phyloP scores from a whole-genome alignment of 2,113 vertebrate species.

The Herpetotheres cachinnans region DNA sequence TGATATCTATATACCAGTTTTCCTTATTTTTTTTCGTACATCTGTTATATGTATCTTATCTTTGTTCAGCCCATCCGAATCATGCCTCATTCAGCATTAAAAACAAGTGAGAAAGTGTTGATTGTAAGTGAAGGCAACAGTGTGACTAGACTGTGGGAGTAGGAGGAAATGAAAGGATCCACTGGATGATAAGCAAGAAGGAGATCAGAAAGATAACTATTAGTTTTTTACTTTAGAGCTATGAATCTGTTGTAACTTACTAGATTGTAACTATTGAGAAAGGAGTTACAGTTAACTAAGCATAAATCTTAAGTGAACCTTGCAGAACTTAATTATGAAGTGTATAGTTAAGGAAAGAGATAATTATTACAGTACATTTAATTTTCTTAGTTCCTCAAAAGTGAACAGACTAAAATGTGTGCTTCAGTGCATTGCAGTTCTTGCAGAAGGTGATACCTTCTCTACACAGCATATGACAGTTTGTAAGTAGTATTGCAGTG shows the following conservation, averaged over 20 bases:
- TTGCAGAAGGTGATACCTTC: not conserved
- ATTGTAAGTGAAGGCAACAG: not conserved
- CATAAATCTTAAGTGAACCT: not conserved
- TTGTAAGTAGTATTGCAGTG: not conserved
- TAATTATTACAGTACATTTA: not conserved
- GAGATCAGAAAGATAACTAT: not conserved
- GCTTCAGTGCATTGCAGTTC: not conserved
- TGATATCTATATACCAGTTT: not conserved
- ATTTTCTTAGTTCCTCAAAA: not conserved
- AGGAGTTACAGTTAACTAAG: not conserved
- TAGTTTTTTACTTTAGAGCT: not conserved
- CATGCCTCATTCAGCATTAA: not conserved
- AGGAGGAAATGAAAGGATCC: not conserved
- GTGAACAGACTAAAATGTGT: not conserved
- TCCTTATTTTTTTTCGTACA: not conserved
- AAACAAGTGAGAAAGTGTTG: not conserved
- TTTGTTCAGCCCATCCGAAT: not conserved
- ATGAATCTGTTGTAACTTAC: not conserved
- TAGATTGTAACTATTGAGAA: not conserved
- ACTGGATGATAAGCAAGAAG: not conserved
- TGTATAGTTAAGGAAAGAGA: not conserved
- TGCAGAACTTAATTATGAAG: not conserved
- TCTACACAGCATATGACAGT: not conserved
- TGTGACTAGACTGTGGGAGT: conserved; percentile 8
- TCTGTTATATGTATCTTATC: not conserved